Conservation (phyloP, 2,113 vertebrate genomes). For the Egretta garzetta region DNA sequence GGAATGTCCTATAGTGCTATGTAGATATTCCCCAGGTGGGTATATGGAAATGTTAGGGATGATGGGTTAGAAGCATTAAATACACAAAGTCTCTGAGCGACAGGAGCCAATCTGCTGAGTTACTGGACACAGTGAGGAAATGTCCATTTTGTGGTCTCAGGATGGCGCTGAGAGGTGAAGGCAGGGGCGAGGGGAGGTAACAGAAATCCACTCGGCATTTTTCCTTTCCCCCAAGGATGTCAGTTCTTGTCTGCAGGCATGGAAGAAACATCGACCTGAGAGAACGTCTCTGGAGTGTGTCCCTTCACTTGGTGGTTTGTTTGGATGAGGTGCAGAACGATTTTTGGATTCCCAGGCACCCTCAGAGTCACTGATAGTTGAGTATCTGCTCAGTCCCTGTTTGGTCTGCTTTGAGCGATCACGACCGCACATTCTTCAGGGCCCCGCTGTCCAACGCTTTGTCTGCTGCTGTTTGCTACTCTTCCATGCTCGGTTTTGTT, state of each 20-base stretch:
- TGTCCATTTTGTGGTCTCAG: background rate
- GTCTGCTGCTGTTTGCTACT: background rate
- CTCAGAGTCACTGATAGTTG: background rate
- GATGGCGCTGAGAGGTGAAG: background rate
- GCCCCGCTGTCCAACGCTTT: background rate
- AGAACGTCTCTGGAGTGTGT: background rate
- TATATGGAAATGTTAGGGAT: constrained; percentile 74
- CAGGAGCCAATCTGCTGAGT: background rate
- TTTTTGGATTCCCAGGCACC: background rate
- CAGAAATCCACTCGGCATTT: background rate
- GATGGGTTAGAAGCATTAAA: constrained; percentile 82
- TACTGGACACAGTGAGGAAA: background rate
- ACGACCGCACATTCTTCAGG: background rate
- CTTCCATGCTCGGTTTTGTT: background rate
- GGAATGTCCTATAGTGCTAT: constrained; percentile 76
- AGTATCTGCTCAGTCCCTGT: background rate
- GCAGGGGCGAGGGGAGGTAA: background rate
- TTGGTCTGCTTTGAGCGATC: background rate
- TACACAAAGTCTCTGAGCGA: constrained; percentile 67
- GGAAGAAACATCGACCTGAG: background rate
- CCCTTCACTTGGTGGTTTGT: background rate
- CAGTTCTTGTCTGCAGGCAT: background rate
- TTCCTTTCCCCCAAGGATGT: background rate
- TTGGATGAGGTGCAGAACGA: rapidly evolving
- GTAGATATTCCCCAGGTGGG: constrained; percentile 78